These are phyloP conservation scores for Hucho hucho DNA, from an alignment of 2,113 vertebrate genomes.

Conservation along the genomic window DNA sequence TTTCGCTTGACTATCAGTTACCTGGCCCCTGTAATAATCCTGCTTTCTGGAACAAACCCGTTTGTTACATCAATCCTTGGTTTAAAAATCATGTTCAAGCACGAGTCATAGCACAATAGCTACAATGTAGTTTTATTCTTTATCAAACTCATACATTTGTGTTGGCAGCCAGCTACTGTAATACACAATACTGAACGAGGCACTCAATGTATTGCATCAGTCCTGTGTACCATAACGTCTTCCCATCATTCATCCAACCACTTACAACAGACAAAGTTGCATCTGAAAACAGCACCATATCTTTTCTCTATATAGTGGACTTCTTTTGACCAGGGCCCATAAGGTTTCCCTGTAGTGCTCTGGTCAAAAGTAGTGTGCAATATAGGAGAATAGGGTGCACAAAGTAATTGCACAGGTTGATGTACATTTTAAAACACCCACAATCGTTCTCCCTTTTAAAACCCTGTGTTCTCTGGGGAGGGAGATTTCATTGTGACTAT, in stretches of 20 bases:
- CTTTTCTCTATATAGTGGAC: too few relatives aligned
- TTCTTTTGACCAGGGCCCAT: too few relatives aligned
- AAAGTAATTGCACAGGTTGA: slow-evolving; percentile 78
- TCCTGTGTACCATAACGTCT: slow-evolving; percentile 57
- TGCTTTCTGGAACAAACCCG: too few relatives aligned
- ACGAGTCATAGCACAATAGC: slow-evolving; percentile 10
- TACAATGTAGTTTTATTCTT: slow-evolving; percentile 74
- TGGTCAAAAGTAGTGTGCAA: slow-evolving; percentile 32
- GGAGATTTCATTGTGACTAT: slow-evolving; percentile 51
- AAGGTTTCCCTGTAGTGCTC: too few relatives aligned
- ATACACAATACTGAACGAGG: slow-evolving; percentile 36
- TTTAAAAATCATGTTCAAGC: too few relatives aligned
- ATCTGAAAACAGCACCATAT: too few relatives aligned
- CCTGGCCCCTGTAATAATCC: too few relatives aligned
- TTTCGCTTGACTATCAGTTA: too few relatives aligned
- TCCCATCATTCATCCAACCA: slow-evolving; percentile 60
- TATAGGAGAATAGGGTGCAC: slow-evolving; percentile 2
- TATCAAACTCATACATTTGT: slow-evolving; percentile 54
- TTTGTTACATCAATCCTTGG: too few relatives aligned
- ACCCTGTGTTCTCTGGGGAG: slow-evolving; percentile 68
- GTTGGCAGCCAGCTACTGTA: slow-evolving; percentile 62
- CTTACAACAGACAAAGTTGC: too few relatives aligned
- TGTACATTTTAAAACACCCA: slow-evolving; percentile 65
- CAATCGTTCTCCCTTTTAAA: slow-evolving; percentile 79
- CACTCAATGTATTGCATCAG: slow-evolving; percentile 49